These are phyloP conservation scores for Prietella phreatophila DNA, from an alignment of 2,113 vertebrate genomes.

Conservation along the genomic window DNA sequence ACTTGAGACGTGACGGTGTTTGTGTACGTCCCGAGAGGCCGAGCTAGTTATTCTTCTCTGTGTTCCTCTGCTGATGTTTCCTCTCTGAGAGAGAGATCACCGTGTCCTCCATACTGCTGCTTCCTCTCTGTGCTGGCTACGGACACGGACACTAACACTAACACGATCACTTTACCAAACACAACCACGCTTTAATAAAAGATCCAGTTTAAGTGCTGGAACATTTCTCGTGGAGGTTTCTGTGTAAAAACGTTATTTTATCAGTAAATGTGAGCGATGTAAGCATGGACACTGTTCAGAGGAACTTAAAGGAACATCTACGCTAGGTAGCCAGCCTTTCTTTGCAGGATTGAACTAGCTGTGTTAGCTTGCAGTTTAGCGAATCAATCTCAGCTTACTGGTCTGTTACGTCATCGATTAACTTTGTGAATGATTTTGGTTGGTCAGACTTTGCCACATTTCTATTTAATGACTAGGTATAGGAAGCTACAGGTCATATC, in stretches of 20 bases:
- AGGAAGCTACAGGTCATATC: no score
- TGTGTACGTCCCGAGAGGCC: not conserved
- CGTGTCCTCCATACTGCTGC: not conserved
- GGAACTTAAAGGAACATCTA: no score
- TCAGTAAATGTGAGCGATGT: no score
- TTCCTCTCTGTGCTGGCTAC: not conserved
- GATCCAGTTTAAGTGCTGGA: not conserved
- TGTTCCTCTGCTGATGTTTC: not conserved
- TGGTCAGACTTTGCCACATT: no score
- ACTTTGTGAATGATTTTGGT: no score
- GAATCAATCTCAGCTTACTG: not conserved
- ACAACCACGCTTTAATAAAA: not conserved
- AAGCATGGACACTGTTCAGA: no score
- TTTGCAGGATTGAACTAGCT: no score
- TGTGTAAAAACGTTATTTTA: no score
- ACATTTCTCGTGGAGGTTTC: not conserved
- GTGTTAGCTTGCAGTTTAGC: not conserved
- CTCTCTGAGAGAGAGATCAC: not conserved
- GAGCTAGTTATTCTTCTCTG: not conserved
- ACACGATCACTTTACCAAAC: not conserved
- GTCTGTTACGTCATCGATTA: not conserved
- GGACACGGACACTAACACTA: no score
- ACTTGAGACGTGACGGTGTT: not conserved
- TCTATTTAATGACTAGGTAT: no score
- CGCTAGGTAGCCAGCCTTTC: no score